Percentiles rank a stretch among this genome's conserved stretches.
phyloP scores from a whole-genome alignment of 2,888 invertebrate genomes.

The Ophion costatus region DNA sequence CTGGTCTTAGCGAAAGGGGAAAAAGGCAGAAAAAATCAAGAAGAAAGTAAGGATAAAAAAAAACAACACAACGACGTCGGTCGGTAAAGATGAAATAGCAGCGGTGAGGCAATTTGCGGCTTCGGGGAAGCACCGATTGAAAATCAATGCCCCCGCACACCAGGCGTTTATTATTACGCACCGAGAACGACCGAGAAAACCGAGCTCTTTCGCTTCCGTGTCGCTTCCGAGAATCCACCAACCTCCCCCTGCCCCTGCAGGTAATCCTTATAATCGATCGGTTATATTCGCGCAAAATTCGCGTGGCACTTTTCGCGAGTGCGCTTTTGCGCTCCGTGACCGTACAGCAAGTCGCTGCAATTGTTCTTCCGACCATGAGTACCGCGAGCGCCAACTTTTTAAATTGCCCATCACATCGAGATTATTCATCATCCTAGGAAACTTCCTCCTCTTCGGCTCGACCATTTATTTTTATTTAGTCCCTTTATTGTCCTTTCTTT shows the following conservation, averaged over 20 bases:
- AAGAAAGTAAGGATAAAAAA: not conserved
- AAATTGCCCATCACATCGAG: conserved; percentile 9
- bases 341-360: not conserved
- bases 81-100: conserved; percentile 18
- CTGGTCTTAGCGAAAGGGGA: conserved; percentile 24
- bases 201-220: conserved; percentile 44
- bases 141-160: conserved; percentile 69
- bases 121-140: conserved; percentile 70
- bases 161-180: conserved; percentile 67
- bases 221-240: conserved; percentile 60
- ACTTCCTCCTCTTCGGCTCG: not conserved
- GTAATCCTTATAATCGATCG: conserved; percentile 68
- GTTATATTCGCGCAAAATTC: conserved; percentile 63
- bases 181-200: conserved; percentile 37
- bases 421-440: conserved; percentile 3
- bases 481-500: not conserved
- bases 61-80: not conserved
- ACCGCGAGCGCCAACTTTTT: not conserved
- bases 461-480: not conserved
- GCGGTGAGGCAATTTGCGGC: conserved; percentile 61
- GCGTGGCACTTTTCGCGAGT: conserved; percentile 44
- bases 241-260: not conserved
- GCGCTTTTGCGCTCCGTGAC: conserved; percentile 15
- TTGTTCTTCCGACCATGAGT: not conserved
- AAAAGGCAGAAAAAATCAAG: not conserved